Conservation (phyloP, 2,888 invertebrate genomes). For the Ethmia dodecea region DNA sequence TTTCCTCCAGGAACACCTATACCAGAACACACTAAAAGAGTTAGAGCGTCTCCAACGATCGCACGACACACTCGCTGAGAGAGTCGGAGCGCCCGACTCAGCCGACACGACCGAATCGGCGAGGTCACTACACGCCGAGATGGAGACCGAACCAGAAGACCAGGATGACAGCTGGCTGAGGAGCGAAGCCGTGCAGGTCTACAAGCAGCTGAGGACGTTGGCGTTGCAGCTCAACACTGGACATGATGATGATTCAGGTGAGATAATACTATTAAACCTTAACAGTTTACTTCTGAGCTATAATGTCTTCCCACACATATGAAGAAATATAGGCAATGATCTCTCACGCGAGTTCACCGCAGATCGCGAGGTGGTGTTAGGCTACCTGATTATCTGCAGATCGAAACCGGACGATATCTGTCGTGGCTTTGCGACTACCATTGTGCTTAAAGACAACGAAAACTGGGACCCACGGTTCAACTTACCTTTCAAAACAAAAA, state of each 20-base stretch:
- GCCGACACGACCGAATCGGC: conserved; percentile 61
- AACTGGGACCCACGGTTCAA: too few species aligned
- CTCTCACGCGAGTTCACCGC: too few species aligned
- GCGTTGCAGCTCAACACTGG: conserved; percentile 86
- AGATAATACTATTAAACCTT: too few species aligned
- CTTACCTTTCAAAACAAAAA: too few species aligned
- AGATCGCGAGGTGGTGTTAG: too few species aligned
- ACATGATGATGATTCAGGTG: conserved; percentile 85
- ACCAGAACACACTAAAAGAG: conserved; percentile 78
- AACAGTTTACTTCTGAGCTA: too few species aligned
- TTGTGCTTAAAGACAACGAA: too few species aligned
- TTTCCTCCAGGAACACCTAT: conserved; percentile 66
- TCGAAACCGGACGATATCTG: too few species aligned
- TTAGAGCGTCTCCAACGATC: conserved; percentile 84
- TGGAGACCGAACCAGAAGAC: conserved; percentile 86
- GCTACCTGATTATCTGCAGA: too few species aligned
- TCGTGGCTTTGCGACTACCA: too few species aligned
- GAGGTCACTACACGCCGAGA: conserved; percentile 91
- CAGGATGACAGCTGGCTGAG: conserved; percentile 78
- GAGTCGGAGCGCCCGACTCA: conserved; percentile 80
- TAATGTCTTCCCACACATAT: too few species aligned
- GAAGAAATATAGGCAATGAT: too few species aligned
- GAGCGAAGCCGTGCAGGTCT: conserved; percentile 82
- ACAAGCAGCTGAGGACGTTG: conserved; percentile 84
- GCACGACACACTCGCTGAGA: conserved; percentile 83